These are phyloP conservation scores for Indri indri DNA, from an alignment of 2,113 vertebrate genomes.

Conservation along the genomic window DNA sequence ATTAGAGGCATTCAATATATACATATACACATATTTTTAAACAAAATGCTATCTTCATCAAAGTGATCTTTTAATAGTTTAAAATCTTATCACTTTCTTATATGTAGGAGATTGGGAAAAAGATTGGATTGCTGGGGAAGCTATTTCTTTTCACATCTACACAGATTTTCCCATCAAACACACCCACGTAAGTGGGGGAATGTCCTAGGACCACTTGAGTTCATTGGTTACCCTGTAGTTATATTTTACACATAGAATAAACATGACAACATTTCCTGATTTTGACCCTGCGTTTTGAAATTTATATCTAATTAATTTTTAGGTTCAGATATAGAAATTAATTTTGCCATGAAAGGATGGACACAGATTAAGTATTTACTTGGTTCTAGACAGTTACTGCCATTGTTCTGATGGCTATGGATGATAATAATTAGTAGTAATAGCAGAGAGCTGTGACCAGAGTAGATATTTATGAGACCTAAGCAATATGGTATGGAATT, in stretches of 20 bases:
- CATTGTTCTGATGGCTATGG: not conserved
- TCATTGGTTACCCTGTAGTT: not conserved
- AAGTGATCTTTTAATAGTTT: not conserved
- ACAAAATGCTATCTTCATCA: not conserved
- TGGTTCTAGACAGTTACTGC: not conserved
- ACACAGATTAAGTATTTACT: not conserved
- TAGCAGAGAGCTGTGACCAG: not conserved
- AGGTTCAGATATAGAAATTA: conserved; percentile 15
- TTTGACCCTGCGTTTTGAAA: conserved; percentile 22
- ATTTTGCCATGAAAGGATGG: not conserved
- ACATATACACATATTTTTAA: not conserved
- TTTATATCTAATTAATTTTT: not conserved
- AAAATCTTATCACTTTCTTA: not conserved
- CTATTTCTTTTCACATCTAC: conserved; percentile 2
- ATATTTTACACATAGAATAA: conserved; percentile 13
- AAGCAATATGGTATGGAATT: not conserved
- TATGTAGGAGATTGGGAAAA: not conserved
- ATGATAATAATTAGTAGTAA: not conserved
- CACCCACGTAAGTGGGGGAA: not conserved
- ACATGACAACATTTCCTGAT: not conserved
- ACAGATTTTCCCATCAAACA: not conserved
- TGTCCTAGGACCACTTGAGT: not conserved
- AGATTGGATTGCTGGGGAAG: not conserved
- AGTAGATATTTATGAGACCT: not conserved
- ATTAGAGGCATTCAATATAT: not conserved